Conservation (phyloP, 2,888 invertebrate species). For the Adelphocoris suturalis region DNA sequence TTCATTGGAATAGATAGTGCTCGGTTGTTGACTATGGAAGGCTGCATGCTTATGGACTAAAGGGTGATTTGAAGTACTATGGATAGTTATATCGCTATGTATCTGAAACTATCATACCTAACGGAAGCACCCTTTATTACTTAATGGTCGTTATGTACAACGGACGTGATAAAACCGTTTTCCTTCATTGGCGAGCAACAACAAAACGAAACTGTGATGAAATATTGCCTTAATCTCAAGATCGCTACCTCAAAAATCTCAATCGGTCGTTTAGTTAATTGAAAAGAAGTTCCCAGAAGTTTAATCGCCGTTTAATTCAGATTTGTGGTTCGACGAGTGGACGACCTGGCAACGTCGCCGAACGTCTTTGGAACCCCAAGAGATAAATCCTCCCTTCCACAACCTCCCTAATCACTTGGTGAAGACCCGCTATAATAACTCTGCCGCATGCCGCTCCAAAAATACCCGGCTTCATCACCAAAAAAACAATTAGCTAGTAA, state of each 20-base stretch:
- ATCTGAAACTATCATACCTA: too few relatives aligned
- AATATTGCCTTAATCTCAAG: background rate
- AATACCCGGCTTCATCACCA: conserved; percentile 34
- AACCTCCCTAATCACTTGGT: background rate
- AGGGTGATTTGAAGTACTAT: too few relatives aligned
- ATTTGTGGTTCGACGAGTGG: background rate
- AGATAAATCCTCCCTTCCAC: background rate
- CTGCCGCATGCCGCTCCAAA: background rate
- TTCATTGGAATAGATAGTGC: too few relatives aligned
- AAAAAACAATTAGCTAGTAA: background rate
- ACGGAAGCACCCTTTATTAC: too few relatives aligned
- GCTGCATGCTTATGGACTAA: too few relatives aligned
- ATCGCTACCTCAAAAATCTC: background rate
- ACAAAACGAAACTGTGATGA: too few relatives aligned
- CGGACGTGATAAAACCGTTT: too few relatives aligned
- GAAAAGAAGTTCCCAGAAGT: background rate
- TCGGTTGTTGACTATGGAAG: too few relatives aligned
- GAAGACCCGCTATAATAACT: background rate
- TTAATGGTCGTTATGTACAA: too few relatives aligned
- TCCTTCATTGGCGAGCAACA: too few relatives aligned
- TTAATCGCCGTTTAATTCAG: background rate
- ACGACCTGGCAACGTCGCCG: background rate
- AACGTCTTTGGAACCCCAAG: background rate
- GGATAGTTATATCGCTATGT: too few relatives aligned
- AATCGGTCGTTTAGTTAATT: background rate